Base-by-base conservation (phyloP, 2,797 vertebrate genomes). In the Dendrocincla tyrannina region DNA sequence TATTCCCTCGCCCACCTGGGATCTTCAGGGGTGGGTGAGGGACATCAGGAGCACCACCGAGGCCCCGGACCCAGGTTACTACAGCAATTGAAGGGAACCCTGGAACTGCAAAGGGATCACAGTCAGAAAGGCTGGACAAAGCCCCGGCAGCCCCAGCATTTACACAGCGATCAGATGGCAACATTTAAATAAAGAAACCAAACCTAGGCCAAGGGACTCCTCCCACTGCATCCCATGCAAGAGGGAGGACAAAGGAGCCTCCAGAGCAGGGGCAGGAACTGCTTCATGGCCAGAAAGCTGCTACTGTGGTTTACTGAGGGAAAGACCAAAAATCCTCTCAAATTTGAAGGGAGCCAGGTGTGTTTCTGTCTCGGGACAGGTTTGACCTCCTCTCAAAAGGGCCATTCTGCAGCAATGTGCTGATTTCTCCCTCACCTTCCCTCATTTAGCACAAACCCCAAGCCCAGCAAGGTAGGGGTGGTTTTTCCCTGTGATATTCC, bases 11-110 rank as follows among this genome's bases (percentile, higher is more conserved):
- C 99, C 99, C 99, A 99, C 99, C 99, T 99, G 99, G 99, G 99
- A 99, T 99, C 99, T 99, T 99, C 98, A 99, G 98, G 98, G 99
- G 99, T 99, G 99, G 99, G 99, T 98, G 99, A 99, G 99, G 99
- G 99, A 98, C 99, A 99, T 99, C 99, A 99, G 99, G 99, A 99
- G 98, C 99, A 99, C 99, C 99, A 99, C 99, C 97, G 99, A 99
- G 99, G 99, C 99, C 99, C 99, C 83, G 99, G 99, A 99, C 99
- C 99, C 98, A 98, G 99, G 99, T 99, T 99, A 99, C 99, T 99
- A 98, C 98, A 99, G 98, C 98, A 98, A 98, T 94, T 98, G 97
- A 98, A 96, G 97, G 99, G 98, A 97, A 98, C 98, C 98, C 98
- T 98, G 97, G 98, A 98, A 98, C 98, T 99, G 96, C 16, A 91